Percentiles rank a stretch among this genome's conserved stretches.
Conservation (phyloP, 1,140 invertebrate species). For the Pollicipes pollicipes region DNA sequence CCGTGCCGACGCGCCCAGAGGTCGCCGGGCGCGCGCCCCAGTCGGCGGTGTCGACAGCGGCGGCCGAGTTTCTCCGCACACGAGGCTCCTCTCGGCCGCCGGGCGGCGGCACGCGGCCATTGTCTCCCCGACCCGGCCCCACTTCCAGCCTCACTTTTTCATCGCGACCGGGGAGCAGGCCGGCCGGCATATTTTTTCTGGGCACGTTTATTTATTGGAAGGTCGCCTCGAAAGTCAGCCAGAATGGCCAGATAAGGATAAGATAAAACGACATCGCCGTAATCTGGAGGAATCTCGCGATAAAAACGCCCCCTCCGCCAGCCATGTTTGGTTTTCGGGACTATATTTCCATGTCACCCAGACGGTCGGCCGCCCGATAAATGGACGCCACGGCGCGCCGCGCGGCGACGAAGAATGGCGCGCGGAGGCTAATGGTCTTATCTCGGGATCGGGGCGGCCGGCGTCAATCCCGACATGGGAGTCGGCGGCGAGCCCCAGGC, state of each 20-base stretch:
- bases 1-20: no score
- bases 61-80: not conserved
- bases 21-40: no score
- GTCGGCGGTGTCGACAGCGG: no score
- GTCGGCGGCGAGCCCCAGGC: no score
- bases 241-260: slow-evolving; percentile 1
- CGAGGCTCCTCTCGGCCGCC: not conserved
- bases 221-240: not conserved
- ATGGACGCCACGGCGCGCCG: no score
- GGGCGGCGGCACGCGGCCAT: not conserved
- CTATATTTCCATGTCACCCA: not conserved
- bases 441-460: not conserved
- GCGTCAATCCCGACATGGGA: not conserved
- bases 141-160: not conserved
- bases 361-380: no score
- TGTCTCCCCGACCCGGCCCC: not conserved
- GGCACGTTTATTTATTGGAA: slow-evolving; percentile 2
- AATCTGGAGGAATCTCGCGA: not conserved
- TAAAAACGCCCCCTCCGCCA: not conserved
- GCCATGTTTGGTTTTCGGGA: not conserved
- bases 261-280: not conserved
- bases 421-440: not conserved
- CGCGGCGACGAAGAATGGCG: not conserved
- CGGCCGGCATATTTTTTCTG: not conserved
- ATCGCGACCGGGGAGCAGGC: not conserved